Evolutionary conservation across 2,113 vertebrate genomes (phyloP).

Genomic region (Pluvialis apricaria): DNA sequence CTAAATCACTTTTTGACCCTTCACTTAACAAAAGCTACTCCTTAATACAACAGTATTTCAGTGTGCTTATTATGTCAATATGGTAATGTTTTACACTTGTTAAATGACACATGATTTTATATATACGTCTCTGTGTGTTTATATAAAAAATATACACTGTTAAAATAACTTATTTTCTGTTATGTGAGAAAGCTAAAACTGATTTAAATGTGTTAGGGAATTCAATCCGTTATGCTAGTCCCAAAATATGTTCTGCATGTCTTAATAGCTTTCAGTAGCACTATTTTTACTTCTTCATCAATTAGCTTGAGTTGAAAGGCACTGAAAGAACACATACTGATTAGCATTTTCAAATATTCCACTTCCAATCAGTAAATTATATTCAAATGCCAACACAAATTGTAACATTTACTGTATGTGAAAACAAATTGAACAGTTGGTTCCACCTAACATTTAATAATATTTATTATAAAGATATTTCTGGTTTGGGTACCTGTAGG

Average conservation of each 20-base stretch:
- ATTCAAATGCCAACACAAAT: constrained; percentile 27
- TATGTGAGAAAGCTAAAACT: neutral
- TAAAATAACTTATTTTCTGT: neutral
- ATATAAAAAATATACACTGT: neutral
- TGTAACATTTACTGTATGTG: neutral
- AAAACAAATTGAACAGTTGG: constrained; percentile 30
- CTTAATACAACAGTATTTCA: neutral
- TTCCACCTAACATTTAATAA: constrained; percentile 38
- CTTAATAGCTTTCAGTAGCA: neutral
- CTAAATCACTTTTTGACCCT: neutral
- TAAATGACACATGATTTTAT: neutral
- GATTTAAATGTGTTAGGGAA: neutral
- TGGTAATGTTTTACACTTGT: neutral
- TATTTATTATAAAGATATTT: constrained; percentile 21
- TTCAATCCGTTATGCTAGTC: neutral
- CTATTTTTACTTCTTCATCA: constrained; percentile 11
- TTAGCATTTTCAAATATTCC: constrained; percentile 43
- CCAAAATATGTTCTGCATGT: neutral
- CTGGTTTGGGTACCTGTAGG: neutral
- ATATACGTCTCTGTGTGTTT: neutral
- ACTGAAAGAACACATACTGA: neutral
- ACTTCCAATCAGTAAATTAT: constrained; percentile 12
- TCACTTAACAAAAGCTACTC: neutral
- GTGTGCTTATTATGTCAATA: neutral
- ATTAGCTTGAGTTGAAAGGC: constrained; percentile 22